Conservation (phyloP, 2,113 vertebrate species). For the Gambusia holbrooki region DNA sequence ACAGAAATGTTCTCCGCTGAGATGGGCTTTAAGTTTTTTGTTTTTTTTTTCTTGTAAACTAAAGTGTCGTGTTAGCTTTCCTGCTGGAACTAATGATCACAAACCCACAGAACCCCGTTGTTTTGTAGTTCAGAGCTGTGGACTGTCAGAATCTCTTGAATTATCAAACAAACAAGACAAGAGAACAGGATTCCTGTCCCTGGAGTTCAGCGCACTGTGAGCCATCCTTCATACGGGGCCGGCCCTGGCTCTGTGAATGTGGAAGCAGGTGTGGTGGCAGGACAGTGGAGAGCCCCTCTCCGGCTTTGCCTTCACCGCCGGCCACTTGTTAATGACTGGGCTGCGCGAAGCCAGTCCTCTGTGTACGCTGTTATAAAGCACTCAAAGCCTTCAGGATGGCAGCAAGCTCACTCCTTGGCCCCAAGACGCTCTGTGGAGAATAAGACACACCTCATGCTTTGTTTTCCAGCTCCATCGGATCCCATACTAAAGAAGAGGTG, state of each 20-base stretch:
- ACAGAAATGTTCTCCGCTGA: neutral
- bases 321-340: slow-evolving; percentile 79
- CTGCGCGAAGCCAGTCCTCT: slow-evolving; percentile 71
- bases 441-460: slow-evolving; percentile 76
- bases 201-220: slow-evolving; percentile 69
- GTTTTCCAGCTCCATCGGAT: slow-evolving; percentile 70
- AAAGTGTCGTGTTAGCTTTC: neutral
- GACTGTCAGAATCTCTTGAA: slow-evolving; percentile 73
- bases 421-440: slow-evolving; percentile 72
- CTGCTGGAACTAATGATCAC: slow-evolving; percentile 36
- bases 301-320: slow-evolving; percentile 62
- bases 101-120: slow-evolving; percentile 33
- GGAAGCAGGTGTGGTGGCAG: slow-evolving; percentile 79
- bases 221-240: slow-evolving; percentile 76
- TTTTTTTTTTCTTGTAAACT: neutral
- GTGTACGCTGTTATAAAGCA: slow-evolving; percentile 81
- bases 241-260: slow-evolving; percentile 54
- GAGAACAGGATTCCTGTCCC: slow-evolving; percentile 62
- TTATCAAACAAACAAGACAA: slow-evolving; percentile 78
- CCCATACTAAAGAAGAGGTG: slow-evolving; percentile 53
- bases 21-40: neutral
- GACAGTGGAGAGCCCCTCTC: slow-evolving; percentile 71
- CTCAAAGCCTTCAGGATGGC: slow-evolving; percentile 77
- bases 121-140: slow-evolving; percentile 56
- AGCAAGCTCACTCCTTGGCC: slow-evolving; percentile 79